Percentiles rank a stretch among this genome's conserved stretches.
phyloP scores from a whole-genome alignment of 2,888 invertebrate species.

The Axea sp. region DNA sequence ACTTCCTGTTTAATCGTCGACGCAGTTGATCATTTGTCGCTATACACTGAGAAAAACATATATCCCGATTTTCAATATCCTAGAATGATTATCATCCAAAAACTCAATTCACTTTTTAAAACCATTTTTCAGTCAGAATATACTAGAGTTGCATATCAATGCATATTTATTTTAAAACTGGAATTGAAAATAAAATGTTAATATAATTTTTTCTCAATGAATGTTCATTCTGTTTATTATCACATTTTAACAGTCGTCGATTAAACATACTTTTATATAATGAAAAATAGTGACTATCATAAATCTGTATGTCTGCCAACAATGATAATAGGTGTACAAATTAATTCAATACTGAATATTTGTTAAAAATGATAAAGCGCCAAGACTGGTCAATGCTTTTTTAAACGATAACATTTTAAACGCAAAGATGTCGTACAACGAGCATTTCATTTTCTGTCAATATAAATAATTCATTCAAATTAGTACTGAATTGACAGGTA shows the following conservation, averaged over 20 bases:
- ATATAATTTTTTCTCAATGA: constrained; percentile 4
- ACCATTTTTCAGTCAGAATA: too few species aligned
- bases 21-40: constrained; percentile 2
- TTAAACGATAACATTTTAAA: too few species aligned
- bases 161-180: too few species aligned
- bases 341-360: constrained; percentile 1
- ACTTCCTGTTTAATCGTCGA: constrained; percentile 30
- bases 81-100: too few species aligned
- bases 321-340: constrained; percentile 14
- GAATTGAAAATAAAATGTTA: too few species aligned
- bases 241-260: constrained; percentile 25
- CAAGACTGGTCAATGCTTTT: too few species aligned
- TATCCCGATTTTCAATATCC: too few species aligned
- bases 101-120: not conserved
- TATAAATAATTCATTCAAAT: too few species aligned
- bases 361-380: too few species aligned
- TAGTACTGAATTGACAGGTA: not conserved
- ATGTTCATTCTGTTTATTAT: constrained; percentile 14
- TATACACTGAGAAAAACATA: constrained; percentile 22
- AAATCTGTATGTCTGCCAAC: constrained; percentile 28
- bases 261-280: constrained; percentile 25
- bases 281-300: constrained; percentile 39
- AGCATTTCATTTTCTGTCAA: too few species aligned
- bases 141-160: too few species aligned
- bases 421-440: too few species aligned